These are phyloP conservation scores for Anneissia japonica DNA, from an alignment of 35 echinoderm and acorn worm species.

Conservation along the genomic window DNA sequence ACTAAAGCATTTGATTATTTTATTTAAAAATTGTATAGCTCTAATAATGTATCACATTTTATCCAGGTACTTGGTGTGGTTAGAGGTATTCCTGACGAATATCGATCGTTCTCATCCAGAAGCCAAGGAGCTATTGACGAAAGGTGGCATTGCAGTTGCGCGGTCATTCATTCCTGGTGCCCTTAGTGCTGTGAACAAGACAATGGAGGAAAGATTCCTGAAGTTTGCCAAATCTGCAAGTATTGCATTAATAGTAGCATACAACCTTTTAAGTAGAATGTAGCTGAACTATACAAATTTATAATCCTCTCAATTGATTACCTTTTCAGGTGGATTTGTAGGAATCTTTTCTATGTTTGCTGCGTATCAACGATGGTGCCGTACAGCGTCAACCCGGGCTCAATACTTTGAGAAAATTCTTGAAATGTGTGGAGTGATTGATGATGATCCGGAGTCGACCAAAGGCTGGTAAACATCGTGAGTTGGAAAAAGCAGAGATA, in stretches of 20 bases:
- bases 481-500: slow-evolving; percentile 37
- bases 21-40: too few species aligned
- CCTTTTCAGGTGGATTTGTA: slow-evolving; percentile 12
- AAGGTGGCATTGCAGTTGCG: slow-evolving; percentile 33
- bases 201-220: slow-evolving; percentile 54
- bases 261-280: too few species aligned
- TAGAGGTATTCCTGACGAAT: slow-evolving; percentile 39
- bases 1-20: too few species aligned
- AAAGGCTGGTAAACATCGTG: slow-evolving; percentile 43
- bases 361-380: slow-evolving; percentile 48
- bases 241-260: too few species aligned
- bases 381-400: slow-evolving; percentile 29
- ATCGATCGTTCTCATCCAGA: slow-evolving; percentile 37
- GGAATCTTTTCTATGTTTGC: slow-evolving; percentile 23
- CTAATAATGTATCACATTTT: too few species aligned
- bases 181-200: slow-evolving; percentile 36
- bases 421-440: slow-evolving; percentile 35
- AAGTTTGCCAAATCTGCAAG: slow-evolving; percentile 43
- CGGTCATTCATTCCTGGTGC: slow-evolving; percentile 40
- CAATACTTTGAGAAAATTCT: slow-evolving; percentile 43
- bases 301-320: background rate
- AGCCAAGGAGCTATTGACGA: slow-evolving; percentile 20
- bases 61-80: slow-evolving; percentile 42
- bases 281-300: background rate
- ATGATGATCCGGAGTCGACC: slow-evolving; percentile 24